A percentile compares a stretch with the other conserved stretches of the same genome.
Evolutionary conservation across 1,140 invertebrate genomes (phyloP).

Genomic region (Radopholus similis): DNA sequence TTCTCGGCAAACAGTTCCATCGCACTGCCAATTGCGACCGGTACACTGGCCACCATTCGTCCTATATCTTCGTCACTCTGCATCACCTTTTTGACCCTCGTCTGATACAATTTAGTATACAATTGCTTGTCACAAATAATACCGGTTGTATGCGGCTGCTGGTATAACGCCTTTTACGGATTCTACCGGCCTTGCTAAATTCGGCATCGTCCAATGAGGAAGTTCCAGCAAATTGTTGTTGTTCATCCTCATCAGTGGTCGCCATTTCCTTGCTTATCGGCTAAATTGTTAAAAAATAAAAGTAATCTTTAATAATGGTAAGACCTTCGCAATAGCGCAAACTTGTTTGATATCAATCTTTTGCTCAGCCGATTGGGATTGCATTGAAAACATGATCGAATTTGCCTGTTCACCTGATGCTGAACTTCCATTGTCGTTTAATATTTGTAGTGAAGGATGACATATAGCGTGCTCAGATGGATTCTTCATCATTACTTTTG

Average conservation of each 20-base stretch:
- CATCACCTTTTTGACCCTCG: constrained; percentile 59
- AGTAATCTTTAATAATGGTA: too few relatives aligned
- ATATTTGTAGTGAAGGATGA: too few relatives aligned
- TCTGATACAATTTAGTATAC: constrained; percentile 33
- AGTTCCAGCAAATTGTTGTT: constrained; percentile 15
- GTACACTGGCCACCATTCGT: constrained; percentile 58
- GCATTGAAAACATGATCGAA: too few relatives aligned
- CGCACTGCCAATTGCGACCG: constrained; percentile 55
- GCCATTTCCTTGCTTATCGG: too few relatives aligned
- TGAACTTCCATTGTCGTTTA: too few relatives aligned
- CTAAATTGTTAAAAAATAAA: too few relatives aligned
- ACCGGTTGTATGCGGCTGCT: constrained; percentile 58
- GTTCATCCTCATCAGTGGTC: background rate
- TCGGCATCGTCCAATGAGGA: constrained; percentile 23
- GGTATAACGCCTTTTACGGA: constrained; percentile 54
- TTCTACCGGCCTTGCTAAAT: constrained; percentile 29
- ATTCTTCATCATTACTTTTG: too few relatives aligned
- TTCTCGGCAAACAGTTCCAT: constrained; percentile 60
- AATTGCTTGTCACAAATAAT: constrained; percentile 5
- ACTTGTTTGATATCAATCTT: too few relatives aligned
- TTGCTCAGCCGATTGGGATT: too few relatives aligned
- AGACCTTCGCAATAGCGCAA: too few relatives aligned
- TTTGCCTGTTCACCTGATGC: too few relatives aligned
- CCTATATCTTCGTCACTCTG: constrained; percentile 60
- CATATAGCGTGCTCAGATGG: too few relatives aligned